phyloP scores from a whole-genome alignment of 2,113 vertebrate species.

The Vulpes vulpes region DNA sequence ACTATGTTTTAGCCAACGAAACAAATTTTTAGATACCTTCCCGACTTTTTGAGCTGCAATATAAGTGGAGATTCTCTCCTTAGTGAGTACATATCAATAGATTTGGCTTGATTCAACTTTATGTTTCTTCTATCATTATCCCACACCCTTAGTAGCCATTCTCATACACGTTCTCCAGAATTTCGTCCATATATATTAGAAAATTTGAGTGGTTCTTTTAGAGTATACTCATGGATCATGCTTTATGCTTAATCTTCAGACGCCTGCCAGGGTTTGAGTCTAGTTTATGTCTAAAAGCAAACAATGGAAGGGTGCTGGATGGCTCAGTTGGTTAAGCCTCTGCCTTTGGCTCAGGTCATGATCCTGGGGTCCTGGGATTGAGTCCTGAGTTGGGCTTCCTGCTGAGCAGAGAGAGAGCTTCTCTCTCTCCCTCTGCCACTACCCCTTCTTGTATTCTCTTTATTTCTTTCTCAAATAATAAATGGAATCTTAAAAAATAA shows the following conservation, averaged over 20 bases:
- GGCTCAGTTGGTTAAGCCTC: too few species aligned
- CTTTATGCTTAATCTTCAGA: not conserved
- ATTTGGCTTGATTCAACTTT: not conserved
- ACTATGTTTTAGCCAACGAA: not conserved
- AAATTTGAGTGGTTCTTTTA: not conserved
- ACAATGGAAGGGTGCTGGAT: not conserved
- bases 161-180: not conserved
- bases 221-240: not conserved
- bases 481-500: too few species aligned
- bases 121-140: not conserved
- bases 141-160: not conserved
- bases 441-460: too few species aligned
- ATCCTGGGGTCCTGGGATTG: too few species aligned
- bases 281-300: not conserved
- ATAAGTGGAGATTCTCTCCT: not conserved
- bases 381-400: too few species aligned
- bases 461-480: too few species aligned
- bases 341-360: too few species aligned
- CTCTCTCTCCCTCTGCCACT: too few species aligned
- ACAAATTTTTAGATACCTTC: not conserved
- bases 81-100: not conserved
- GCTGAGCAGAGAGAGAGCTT: too few species aligned
- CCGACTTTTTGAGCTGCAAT: not conserved
- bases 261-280: not conserved
- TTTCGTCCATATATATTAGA: not conserved